Conservation (phyloP, 2,113 vertebrate genomes). For the Geothlypis trichas region DNA sequence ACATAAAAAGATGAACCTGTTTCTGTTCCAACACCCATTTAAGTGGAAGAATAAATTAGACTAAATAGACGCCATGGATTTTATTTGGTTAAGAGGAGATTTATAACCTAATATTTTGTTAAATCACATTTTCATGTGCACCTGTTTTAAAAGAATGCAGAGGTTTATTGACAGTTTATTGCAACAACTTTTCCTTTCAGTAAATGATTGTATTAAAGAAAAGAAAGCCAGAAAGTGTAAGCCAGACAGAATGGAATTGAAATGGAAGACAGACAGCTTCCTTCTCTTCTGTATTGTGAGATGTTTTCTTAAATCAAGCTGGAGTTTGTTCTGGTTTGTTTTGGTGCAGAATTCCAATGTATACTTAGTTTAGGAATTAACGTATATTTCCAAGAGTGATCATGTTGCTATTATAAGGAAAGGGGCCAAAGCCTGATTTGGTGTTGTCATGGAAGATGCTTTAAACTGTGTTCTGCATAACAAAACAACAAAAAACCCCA, state of each 20-base stretch:
- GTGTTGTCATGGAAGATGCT: neutral
- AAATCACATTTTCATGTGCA: neutral
- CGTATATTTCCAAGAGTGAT: neutral
- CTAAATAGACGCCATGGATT: neutral
- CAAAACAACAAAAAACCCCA: no score
- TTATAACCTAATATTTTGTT: neutral
- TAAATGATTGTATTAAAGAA: neutral
- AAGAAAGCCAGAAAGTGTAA: neutral
- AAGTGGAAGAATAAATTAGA: conserved; percentile 9
- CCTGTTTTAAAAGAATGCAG: neutral
- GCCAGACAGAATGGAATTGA: neutral
- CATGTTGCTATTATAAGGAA: neutral
- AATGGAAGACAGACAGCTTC: neutral
- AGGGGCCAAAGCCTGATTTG: neutral
- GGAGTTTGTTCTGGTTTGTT: neutral
- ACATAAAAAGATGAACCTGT: neutral
- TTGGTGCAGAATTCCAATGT: neutral
- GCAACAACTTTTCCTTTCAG: neutral
- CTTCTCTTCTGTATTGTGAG: neutral
- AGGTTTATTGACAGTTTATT: neutral
- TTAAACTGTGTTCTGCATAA: neutral
- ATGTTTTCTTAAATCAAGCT: neutral
- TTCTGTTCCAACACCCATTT: neutral
- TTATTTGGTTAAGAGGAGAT: conserved; percentile 1
- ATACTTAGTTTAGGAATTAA: neutral